Conservation (phyloP, 2,888 invertebrate species). For the Chesias legatella region DNA sequence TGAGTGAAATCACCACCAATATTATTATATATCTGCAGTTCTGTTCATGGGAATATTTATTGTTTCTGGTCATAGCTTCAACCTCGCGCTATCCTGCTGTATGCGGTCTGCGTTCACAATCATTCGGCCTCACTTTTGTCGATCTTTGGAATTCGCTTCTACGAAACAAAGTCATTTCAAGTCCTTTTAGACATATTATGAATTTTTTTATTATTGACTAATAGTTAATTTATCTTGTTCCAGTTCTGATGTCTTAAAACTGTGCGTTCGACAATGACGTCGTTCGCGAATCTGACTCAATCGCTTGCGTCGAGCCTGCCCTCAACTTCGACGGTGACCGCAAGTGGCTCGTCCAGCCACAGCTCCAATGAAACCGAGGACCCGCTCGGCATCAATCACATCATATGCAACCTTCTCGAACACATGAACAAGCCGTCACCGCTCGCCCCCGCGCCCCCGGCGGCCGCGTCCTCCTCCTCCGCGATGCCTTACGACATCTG, state of each 20-base stretch:
- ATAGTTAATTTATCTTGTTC: constrained; percentile 37
- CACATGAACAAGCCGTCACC: constrained; percentile 72
- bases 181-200: too few relatives aligned
- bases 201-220: too few relatives aligned
- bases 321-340: constrained; percentile 45
- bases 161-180: too few relatives aligned
- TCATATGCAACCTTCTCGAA: constrained; percentile 77
- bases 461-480: constrained; percentile 51
- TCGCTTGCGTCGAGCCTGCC: constrained; percentile 61
- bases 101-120: too few relatives aligned
- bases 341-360: constrained; percentile 45
- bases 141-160: too few relatives aligned
- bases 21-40: too few relatives aligned
- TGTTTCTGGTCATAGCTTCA: too few relatives aligned
- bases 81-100: too few relatives aligned
- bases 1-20: too few relatives aligned
- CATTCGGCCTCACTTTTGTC: too few relatives aligned
- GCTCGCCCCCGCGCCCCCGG: constrained; percentile 49
- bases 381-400: constrained; percentile 64
- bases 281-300: constrained; percentile 67
- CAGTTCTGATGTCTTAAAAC: constrained; percentile 67
- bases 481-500: constrained; percentile 69
- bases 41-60: too few relatives aligned
- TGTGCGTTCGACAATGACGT: constrained; percentile 56
- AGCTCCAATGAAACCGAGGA: constrained; percentile 52